Percentiles rank a stretch among this genome's conserved stretches.
These are phyloP conservation scores for Limnephilus marmoratus DNA, from an alignment of 2,888 invertebrate genomes.

Conservation along the genomic window DNA sequence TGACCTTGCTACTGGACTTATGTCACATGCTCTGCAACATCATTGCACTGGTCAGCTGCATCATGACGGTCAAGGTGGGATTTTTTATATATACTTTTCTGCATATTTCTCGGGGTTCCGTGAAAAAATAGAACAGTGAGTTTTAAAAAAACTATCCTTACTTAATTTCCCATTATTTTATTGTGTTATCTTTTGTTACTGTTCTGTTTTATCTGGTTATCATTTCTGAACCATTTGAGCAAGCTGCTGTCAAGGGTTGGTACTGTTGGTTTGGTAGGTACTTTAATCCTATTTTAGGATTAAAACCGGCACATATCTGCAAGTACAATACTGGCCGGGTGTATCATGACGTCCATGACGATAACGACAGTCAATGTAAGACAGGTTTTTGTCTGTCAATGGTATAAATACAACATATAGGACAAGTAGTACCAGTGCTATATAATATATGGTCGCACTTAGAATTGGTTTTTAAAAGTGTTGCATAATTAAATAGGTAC, in stretches of 20 bases:
- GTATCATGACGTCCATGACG: neutral
- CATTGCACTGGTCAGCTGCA: conserved; percentile 88
- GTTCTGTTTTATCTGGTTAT: too few species aligned
- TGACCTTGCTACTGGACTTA: conserved; percentile 93
- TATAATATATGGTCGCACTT: neutral
- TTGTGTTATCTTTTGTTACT: too few species aligned
- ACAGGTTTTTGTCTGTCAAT: neutral
- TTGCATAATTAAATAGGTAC: too few species aligned
- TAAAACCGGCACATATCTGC: neutral
- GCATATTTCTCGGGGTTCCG: too few species aligned
- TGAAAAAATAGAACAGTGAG: too few species aligned
- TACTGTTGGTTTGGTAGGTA: too few species aligned
- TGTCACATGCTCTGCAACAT: conserved; percentile 97
- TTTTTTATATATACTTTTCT: neutral
- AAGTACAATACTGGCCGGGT: too few species aligned
- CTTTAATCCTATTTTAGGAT: too few species aligned
- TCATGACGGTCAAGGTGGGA: conserved; percentile 87
- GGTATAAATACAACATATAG: neutral
- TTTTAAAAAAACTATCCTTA: too few species aligned
- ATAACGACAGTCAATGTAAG: neutral
- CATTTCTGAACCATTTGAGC: too few species aligned
- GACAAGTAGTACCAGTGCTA: neutral
- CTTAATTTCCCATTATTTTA: too few species aligned
- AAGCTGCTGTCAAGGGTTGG: too few species aligned
- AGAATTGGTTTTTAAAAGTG: neutral